Evolutionary conservation across 2,113 vertebrate genomes (phyloP), one percentile per base, ranked within the genome.

Genomic region (Pseudopodoces humilis): DNA sequence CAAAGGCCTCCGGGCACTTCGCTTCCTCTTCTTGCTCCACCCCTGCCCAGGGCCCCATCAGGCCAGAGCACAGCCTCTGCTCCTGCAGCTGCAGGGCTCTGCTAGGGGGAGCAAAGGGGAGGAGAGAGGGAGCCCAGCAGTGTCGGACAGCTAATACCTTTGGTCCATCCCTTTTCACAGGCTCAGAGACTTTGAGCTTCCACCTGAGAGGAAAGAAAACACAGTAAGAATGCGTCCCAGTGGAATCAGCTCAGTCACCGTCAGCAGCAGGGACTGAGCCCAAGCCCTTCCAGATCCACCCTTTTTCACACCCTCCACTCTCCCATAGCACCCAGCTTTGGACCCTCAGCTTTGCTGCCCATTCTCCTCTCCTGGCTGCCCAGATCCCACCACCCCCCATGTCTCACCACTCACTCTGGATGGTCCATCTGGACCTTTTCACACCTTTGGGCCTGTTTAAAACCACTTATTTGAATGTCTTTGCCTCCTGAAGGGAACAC

Each of bases 91-190:
- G 44, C 39, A 82, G 86, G 93, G 83, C 70, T 82, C 85, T 90
- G 92, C 79, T 21, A 11, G 30, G 2, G 4, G 75, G 69, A 82
- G 67, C 78, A 49, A 65, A 89, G 92, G 92, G 96, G 93, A 93
- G 93, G 95, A 94, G 96, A 95, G 92, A 83, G 79, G 59, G 85
- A 91, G 72, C 62, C 92, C 85, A 75, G 67, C 68, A 31, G 90
- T 0, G 7, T 83, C 0, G 41, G 56, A n/a, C 83, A 91, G 85
- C 85, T 90, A 88, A 33, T 98, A 99, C 99, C 99, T 99, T 99
- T 31, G 99, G 99, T 67, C 99, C 99, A 88, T 99, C 99, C 92
- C 98, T 98, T 96, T 98, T 99, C 95, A 99, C 92, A 2, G 98
- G 98, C 49, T 99, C 99, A 46, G 97, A 97, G 70, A 97, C 95